Base-by-base conservation (phyloP, 2,113 vertebrate species). In the Dissostichus mawsoni region DNA sequence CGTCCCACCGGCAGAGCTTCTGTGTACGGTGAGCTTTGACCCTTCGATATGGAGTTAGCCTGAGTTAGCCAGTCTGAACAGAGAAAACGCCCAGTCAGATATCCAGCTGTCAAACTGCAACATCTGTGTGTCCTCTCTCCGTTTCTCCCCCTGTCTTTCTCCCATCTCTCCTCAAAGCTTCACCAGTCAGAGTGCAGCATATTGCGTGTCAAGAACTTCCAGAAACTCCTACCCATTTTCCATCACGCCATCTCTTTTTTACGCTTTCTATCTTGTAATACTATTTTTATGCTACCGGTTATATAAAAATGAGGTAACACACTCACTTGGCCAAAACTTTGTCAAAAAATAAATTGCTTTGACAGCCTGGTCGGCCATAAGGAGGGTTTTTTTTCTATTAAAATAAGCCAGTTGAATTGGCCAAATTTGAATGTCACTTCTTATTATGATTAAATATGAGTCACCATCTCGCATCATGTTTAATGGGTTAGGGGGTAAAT, bases 221-320 rank as follows among this genome's bases (percentile, higher is more conserved):
- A 7, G 33, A 78, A 59, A 69, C 25, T 66, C 17, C 68, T 14
- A 52, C 45, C 23, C 25, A 72, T 44, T 79, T 63, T 44, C 11
- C 57, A 6, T 69, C 29, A 74, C 47, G 20, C 41, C 0, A 44
- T 25, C 53, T 47, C 69, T 62, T 69, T 45, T 73, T 7, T 8
- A 17, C 1, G 47, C 18, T 53, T 57, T 76, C 41, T 73, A 52
- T 58, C 85, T 77, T 68, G 50, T 78, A 74, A 82, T 69, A 44
- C 50, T 69, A 72, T 83, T 87, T 85, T 81, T 85, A 74, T 58
- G 71, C 53, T 41, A 25, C 52, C 14, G 8, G 70, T 86, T 83
- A 72, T 65, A 68, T 89, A 90, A 91, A 47, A 69, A 72, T 69
- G 53, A 25, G 58, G 51, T 68, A 83, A 78, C 55, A 59, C 9